Percentiles rank a stretch among this genome's conserved stretches.
Conservation (phyloP, 2,113 vertebrate species). For the Nothocercus julius region DNA sequence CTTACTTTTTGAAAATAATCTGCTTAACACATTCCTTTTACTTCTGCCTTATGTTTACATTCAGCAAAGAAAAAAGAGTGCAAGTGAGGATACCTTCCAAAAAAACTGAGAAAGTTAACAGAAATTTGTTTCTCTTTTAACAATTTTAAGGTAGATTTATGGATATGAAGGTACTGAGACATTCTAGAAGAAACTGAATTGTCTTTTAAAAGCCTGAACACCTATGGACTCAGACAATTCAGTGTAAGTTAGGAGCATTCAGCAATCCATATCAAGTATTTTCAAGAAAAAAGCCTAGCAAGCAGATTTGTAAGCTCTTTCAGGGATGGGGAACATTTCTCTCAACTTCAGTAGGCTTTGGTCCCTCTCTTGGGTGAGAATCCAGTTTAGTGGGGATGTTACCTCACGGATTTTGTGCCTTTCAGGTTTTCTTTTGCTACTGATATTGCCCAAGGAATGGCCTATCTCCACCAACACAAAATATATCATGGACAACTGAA, state of each 20-base stretch:
- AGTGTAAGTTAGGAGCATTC: background rate
- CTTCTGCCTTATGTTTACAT: background rate
- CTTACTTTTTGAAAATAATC: background rate
- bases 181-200: background rate
- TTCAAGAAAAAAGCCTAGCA: background rate
- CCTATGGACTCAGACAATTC: background rate
- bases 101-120: background rate
- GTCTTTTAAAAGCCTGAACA: background rate
- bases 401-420: background rate
- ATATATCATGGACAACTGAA: slow-evolving; percentile 83
- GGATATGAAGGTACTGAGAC: background rate
- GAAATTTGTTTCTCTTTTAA: background rate
- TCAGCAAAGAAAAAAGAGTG: background rate
- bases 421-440: slow-evolving; percentile 87
- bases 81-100: background rate
- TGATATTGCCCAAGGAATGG: slow-evolving; percentile 85
- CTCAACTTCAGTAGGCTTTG: background rate
- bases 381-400: background rate
- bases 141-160: background rate
- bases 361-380: background rate
- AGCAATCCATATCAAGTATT: background rate
- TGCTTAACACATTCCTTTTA: background rate
- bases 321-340: background rate
- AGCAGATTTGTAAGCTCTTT: background rate
- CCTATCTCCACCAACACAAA: slow-evolving; percentile 84